Evolutionary conservation across 1,140 invertebrate species (phyloP), one percentile per base, ranked within the genome.

Genomic region (Drosophila willistoni): DNA sequence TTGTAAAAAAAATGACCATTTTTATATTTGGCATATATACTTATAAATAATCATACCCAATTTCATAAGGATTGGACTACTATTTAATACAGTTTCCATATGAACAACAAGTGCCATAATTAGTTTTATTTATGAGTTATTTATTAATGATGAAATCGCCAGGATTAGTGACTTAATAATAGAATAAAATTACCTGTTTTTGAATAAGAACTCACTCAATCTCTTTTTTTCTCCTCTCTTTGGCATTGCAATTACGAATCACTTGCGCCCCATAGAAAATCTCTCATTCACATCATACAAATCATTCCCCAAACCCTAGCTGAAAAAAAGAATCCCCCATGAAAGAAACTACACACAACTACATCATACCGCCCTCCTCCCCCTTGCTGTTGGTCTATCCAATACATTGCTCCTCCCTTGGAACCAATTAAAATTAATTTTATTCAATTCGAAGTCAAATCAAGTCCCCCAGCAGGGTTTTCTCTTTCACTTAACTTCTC

Each of bases 351-450:
- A 51, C 44, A 47, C 17, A 22, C 17, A 51, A 19, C 44, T 51
- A 10, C 17, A 51, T 51, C 19, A 51, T 47, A 9, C 17, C 9
- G 2, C 2, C 44, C 5, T 9, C 19, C 17, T 12, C 0, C 7
- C 3, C 34, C 12, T 19, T 22, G 44, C 2, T 13, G 9, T 29
- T 29, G 29, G 5, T 29, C 6, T 12, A 17, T 4, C 44, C 17
- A 3, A 4, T 17, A 17, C 14, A 17, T 22, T 44, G 42, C 64
- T 75, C 47, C 39, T 34, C 17, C 13, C 64, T 59, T 54, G 56
- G 66, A 76, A 74, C 63, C 79, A 86, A 85, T 86, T 85, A 86
- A 85, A 86, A 87, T 82, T 82, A 82, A 85, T 86, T 76, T 79
- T 79, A 86, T 86, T 85, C 79, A 82, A 85, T 85, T 69, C 71